These are phyloP conservation scores for Gouania willdenowi DNA, from an alignment of 2,797 vertebrate genomes.

Conservation along the genomic window DNA sequence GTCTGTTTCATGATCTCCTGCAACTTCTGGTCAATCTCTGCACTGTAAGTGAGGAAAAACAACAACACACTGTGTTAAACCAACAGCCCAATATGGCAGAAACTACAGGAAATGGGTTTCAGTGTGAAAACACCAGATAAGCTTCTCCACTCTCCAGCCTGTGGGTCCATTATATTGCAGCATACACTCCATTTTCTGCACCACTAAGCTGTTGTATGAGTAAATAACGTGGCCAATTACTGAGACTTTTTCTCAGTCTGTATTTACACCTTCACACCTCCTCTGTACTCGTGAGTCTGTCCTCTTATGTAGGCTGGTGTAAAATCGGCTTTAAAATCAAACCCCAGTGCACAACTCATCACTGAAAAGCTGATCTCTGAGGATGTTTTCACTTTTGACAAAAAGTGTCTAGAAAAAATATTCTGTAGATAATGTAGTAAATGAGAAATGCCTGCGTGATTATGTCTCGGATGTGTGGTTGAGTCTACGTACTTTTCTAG, in stretches of 20 bases:
- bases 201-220: too few relatives aligned
- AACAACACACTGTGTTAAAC: background rate
- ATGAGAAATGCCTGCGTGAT: background rate
- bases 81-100: background rate
- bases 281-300: background rate
- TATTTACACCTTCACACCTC: background rate
- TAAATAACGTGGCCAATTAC: too few relatives aligned
- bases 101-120: background rate
- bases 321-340: background rate
- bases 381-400: too few relatives aligned
- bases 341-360: too few relatives aligned
- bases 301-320: background rate
- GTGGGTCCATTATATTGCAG: background rate
- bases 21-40: constrained; percentile 93
- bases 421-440: too few relatives aligned
- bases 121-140: background rate
- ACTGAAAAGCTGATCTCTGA: too few relatives aligned
- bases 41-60: constrained; percentile 67
- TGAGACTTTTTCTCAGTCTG: background rate
- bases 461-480: too few relatives aligned
- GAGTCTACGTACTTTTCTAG: constrained; percentile 82
- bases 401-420: too few relatives aligned
- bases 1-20: constrained; percentile 97
- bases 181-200: too few relatives aligned
- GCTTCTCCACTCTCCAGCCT: background rate